Base-by-base conservation (phyloP, 2,888 invertebrate genomes). In the Cataglyphis altisquamis region DNA sequence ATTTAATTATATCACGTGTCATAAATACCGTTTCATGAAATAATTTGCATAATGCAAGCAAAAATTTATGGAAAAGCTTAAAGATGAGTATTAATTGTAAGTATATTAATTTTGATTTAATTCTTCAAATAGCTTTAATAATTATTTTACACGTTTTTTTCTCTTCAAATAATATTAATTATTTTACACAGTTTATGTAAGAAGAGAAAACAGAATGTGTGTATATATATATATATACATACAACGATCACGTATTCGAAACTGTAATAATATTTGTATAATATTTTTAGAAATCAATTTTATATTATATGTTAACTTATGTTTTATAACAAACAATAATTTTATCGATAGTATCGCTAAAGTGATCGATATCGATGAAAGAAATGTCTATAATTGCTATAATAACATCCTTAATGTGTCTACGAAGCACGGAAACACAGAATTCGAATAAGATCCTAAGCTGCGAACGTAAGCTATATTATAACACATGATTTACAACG, bases 401-500 rank as follows among this genome's bases (percentile, higher is more conserved):
- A 48, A 48, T 1, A 48, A 48, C 48, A 48, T 48, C 48, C n/a
- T 48, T 48, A 48, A 32, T 32, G 18, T n/a, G 45, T 48, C 18
- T n/a, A 32, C 10, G n/a, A 68, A 68, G n/a, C 21, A n/a, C 12
- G 21, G 3, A 32, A 29, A 9, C 32, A 5, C 48, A 48, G 48
- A n/a, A 48, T 18, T 48, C 6, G n/a, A 48, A 48, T 48, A 48
- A 48, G 5, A 32, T 60, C 2, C 36, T 45, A 70, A 45, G 18
- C 1, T 6, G 25, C 6, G 57, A 21, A 21, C 18, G 45, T 62
- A 78, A 78, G 62, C 32, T 21, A 12, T 32, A 32, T 21, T 60
- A 21, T 45, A 32, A 15, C 32, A 10, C 5, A 15, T 64, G 36
- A 32, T 82, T 82, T 82, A 82, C 36, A 75, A 60, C 12, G 75